Evolutionary conservation across 2,888 invertebrate species (phyloP), one percentile per base, ranked within the genome.

Genomic region (Stenurella melanura): DNA sequence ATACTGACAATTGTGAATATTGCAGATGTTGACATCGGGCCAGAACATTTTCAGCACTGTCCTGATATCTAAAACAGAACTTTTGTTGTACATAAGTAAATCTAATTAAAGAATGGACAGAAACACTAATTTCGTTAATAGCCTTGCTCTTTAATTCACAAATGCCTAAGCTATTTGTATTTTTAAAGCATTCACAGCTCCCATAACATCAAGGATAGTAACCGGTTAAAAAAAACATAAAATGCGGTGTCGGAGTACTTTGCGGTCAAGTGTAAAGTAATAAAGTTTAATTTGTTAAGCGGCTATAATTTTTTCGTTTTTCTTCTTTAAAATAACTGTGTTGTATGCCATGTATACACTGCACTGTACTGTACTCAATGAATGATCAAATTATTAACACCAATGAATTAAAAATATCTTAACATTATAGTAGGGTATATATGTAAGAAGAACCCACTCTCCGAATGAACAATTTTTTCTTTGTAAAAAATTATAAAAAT

Each of bases 181-280:
- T 11, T 42, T 15, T 38, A 38, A 38, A 38, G 38, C 38, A 5
- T 38, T 42, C 15, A 42, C 11, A 42, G 42, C 42, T 15, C 42
- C 42, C 42, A 42, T 42, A 42, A 42, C 42, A 42, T 42, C 42
- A 12, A 11, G 12, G 42, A 42, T 42, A 42, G 42, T 12, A 42
- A 42, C 42, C 42, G 42, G 42, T 42, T 42, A 42, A 42, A 42
- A 42, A 42, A 42, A 42, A 42, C 42, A 42, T 42, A 42, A 42
- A 42, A 42, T 12, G 42, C 42, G 42, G 42, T 42, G 42, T 12
- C 42, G 42, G 42, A 42, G 42, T 42, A 42, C 42, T 42, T 19
- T 60, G 60, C 4, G 60, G 60, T 21, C 19, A 60, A 60, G 60
- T 19, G 60, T 12, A 60, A 60, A 60, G 60, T 60, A 60, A 60